Conservation (phyloP, 2,888 invertebrate genomes). For the Thelaira solivaga region DNA sequence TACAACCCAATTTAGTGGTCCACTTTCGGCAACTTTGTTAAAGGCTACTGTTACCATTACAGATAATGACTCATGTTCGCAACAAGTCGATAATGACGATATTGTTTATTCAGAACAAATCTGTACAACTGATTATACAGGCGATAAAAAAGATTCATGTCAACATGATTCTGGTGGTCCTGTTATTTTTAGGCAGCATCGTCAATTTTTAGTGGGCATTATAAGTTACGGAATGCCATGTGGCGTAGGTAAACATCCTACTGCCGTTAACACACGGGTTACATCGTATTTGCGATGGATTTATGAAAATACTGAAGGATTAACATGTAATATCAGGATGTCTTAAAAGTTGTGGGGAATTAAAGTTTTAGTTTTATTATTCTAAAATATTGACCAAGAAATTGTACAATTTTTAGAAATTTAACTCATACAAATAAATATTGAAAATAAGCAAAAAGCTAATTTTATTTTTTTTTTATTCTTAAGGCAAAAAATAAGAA, state of each 20-base stretch:
- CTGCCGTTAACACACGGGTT: slow-evolving; percentile 79
- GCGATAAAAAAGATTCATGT: slow-evolving; percentile 77
- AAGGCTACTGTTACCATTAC: slow-evolving; percentile 76
- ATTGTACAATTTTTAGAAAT: too few relatives aligned
- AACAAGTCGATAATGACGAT: slow-evolving; percentile 46
- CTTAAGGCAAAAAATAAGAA: too few relatives aligned
- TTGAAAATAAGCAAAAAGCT: too few relatives aligned
- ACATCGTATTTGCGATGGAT: slow-evolving; percentile 80
- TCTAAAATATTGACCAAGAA: too few relatives aligned
- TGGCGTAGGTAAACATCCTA: slow-evolving; percentile 71
- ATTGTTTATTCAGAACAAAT: slow-evolving; percentile 65
- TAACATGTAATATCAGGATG: slow-evolving; percentile 62
- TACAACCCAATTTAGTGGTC: slow-evolving; percentile 77
- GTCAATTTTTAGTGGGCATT: slow-evolving; percentile 78
- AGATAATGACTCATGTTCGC: slow-evolving; percentile 64
- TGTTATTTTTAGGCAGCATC: slow-evolving; percentile 74
- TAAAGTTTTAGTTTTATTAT: background rate
- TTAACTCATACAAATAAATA: too few relatives aligned
- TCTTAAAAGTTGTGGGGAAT: background rate
- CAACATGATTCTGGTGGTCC: slow-evolving; percentile 80
- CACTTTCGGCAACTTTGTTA: slow-evolving; percentile 76
- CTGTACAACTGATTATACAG: slow-evolving; percentile 69
- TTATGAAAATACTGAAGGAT: slow-evolving; percentile 57
- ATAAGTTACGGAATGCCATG: slow-evolving; percentile 79
- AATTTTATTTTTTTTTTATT: too few relatives aligned